A percentile compares a stretch with the other conserved stretches of the same genome.
Evolutionary conservation across 2,888 invertebrate genomes (phyloP).

Genomic region (Dusona sp.): DNA sequence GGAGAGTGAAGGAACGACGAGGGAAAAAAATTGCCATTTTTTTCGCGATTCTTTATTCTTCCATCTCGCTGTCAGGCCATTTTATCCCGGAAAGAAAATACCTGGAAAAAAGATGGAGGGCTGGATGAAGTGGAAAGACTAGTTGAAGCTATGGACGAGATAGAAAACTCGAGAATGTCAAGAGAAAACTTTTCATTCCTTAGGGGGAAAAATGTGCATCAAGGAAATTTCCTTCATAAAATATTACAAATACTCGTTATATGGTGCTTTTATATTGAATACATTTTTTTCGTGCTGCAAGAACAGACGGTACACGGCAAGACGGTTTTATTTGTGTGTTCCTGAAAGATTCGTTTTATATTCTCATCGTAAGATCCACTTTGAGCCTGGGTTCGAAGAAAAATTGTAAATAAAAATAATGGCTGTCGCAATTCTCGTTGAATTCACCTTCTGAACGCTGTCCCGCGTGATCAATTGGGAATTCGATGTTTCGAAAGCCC

Average conservation of each 20-base stretch:
- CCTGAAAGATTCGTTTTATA: not conserved
- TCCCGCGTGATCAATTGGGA: not conserved
- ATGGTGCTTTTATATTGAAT: not conserved
- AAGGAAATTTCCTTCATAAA: not conserved
- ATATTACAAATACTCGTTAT: not conserved
- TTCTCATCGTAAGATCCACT: not conserved
- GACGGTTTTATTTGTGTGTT: too few species aligned
- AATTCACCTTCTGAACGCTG: not conserved
- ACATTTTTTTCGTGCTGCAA: not conserved
- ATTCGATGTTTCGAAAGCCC: not conserved
- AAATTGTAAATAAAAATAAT: not conserved
- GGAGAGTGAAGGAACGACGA: not conserved
- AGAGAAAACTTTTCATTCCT: slow-evolving; percentile 33
- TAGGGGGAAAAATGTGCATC: not conserved
- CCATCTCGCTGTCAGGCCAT: not conserved
- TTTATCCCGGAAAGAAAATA: not conserved
- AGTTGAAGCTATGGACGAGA: not conserved
- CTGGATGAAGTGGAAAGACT: not conserved
- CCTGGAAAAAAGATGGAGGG: not conserved
- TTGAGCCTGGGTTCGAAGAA: not conserved
- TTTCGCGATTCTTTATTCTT: not conserved
- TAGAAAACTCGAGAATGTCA: not conserved
- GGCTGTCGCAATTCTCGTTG: not conserved
- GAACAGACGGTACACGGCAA: not conserved
- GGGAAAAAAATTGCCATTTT: not conserved